Evolutionary conservation across 2,113 vertebrate genomes (phyloP), one percentile per base, ranked within the genome.

Genomic region (Erythrocercus mccallii): DNA sequence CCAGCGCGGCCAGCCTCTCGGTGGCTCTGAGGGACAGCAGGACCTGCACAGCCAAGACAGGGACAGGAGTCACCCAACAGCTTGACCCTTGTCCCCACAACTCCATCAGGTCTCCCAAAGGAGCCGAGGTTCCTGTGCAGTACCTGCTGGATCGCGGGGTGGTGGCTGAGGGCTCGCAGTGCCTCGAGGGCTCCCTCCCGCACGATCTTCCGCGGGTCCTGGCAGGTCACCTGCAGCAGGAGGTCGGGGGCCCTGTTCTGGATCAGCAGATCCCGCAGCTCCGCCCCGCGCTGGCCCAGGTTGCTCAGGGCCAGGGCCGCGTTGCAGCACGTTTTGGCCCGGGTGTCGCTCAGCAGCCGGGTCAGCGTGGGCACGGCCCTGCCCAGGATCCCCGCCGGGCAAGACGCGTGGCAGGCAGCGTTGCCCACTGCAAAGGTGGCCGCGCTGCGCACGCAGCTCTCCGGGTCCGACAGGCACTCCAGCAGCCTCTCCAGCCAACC

Each of bases 351-450:
- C 57, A 98, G 76, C 35, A 98, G 94, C 68, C 44, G 69, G 16
- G 42, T 95, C 72, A 98, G 85, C 62, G 66, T 5, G 12, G 98
- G 97, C 44, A 98, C 92, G 0, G 98, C 97, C 23, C 83, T 79
- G 57, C 88, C 85, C 66, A 98, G 81, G n/a, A 54, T 56, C 33
- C 42, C 86, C 0, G 50, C 70, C 0, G 90, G 92, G 11, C 69
- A 96, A 22, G 85, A 96, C 3, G 37, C 47, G 0, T 97, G 96
- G 81, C 96, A 97, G 40, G 97, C 95, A 0, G 97, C 98, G 0
- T 98, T 98, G 61, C 98, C 98, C 56, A 98, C 91, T 0, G 98
- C 98, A 8, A 98, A 98, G 70, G 93, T 97, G 74, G 98, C 98
- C 13, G 96, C 95, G 76, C 79, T 94, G 35, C 98, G 84, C 73